Evolutionary conservation across 2,797 vertebrate species (phyloP), one percentile per base, ranked within the genome.

Genomic region (Poeciliopsis turneri): DNA sequence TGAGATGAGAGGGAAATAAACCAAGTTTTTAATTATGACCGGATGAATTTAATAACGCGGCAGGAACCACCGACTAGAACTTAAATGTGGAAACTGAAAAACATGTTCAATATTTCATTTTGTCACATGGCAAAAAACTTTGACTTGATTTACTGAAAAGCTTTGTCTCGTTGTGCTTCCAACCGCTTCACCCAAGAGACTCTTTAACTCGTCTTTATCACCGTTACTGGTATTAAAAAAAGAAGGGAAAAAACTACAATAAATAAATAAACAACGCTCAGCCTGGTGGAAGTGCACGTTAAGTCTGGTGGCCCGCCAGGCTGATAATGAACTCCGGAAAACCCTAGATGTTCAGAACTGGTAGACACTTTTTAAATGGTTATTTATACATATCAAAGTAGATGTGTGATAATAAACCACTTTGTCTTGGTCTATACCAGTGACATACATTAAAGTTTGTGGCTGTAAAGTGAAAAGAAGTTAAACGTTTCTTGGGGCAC

Each of bases 1-100:
- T 43, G 30, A 4, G 11, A 43, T 72, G 74, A 55, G 28, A 55
- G 33, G 23, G 20, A 46, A 78, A 77, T 20, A 70, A 55, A 59
- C 28, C n/a, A 59, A 82, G 76, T 75, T 77, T 75, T 79, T 83
- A 86, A 88, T 88, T 87, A 85, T 74, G 74, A 88, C 82, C 78
- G 71, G 84, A 55, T 74, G 69, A 77, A 76, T 78, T 86, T 78
- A 82, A 89, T 77, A 72, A 82, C 81, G 80, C 45, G 81, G 79
- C 59, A 77, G 33, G 80, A 59, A 85, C 88, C 72, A 88, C 84
- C 81, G 41, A 87, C 81, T 16, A 2, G 4, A 30, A 71, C 41
- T 77, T 73, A 43, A 43, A 41, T 70, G 30, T 45, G 18, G 9
- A 43, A 43, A 72, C 59, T 77, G 33, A 53, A 78, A 75, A 64